Percentiles rank a stretch among this genome's conserved stretches.
Conservation (phyloP, 1,140 invertebrate genomes). For the Megalopta genalis region DNA sequence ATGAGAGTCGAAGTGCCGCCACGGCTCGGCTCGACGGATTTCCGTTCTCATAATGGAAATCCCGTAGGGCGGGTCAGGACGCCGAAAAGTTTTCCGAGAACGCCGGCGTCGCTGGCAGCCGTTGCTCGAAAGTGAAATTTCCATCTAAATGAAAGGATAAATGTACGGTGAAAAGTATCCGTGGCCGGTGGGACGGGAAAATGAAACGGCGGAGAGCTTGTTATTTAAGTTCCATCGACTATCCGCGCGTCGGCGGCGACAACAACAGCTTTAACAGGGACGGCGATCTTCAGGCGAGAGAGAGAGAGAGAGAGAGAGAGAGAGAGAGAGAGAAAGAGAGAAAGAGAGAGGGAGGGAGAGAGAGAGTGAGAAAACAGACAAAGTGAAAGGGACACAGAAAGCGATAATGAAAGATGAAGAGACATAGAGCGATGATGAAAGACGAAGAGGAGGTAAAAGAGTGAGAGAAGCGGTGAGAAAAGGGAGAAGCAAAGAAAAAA, state of each 20-base stretch:
- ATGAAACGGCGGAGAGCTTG: background rate
- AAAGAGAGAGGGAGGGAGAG: too few species aligned
- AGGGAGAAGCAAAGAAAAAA: too few species aligned
- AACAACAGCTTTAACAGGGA: too few species aligned
- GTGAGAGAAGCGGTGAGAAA: too few species aligned
- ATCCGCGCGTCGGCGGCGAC: background rate
- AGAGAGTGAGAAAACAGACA: too few species aligned
- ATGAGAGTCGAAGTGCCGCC: background rate
- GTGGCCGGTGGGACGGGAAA: background rate
- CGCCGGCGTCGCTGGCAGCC: background rate
- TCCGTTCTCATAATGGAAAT: background rate
- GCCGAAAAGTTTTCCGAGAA: background rate
- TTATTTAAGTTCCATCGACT: conserved; percentile 11
- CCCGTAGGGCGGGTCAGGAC: background rate
- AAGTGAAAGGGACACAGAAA: too few species aligned
- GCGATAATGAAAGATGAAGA: too few species aligned
- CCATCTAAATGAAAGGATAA: conserved; percentile 1
- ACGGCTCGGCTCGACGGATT: background rate
- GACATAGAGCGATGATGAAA: too few species aligned
- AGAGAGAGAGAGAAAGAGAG: too few species aligned
- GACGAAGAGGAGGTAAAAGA: too few species aligned
- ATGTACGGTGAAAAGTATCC: background rate
- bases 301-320: too few species aligned
- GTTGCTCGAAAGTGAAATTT: conserved; percentile 11
- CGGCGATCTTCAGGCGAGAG: too few species aligned